A percentile compares a stretch with the other conserved stretches of the same genome.
phyloP scores from a whole-genome alignment of 1,140 invertebrate genomes.

The Aphaenogaster floridana region DNA sequence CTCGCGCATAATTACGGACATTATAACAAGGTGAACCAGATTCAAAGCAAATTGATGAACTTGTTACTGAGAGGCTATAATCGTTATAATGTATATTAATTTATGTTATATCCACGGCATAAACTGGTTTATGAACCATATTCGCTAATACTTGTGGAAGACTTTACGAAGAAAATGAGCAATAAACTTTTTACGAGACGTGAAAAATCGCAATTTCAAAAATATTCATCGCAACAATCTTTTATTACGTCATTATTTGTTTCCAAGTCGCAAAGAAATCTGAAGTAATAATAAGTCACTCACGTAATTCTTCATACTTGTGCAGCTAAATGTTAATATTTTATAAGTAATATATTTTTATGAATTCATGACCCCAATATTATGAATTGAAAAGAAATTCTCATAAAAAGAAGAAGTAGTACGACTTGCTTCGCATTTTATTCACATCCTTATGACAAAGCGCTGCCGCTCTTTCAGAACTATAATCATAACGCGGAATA shows the following conservation, averaged over 20 bases:
- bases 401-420: neutral
- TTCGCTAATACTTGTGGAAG: constrained; percentile 9
- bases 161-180: constrained; percentile 28
- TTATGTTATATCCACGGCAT: constrained; percentile 12
- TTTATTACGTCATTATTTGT: constrained; percentile 22
- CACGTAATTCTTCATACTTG: neutral
- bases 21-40: neutral
- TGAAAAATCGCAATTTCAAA: neutral
- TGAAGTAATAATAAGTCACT: neutral
- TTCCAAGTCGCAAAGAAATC: neutral
- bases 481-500: constrained; percentile 62
- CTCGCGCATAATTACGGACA: neutral
- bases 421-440: constrained; percentile 1
- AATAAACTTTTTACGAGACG: constrained; percentile 38
- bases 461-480: constrained; percentile 47
- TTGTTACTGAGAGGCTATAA: constrained; percentile 1
- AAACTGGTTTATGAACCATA: constrained; percentile 46
- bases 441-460: constrained; percentile 46
- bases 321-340: neutral
- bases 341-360: constrained; percentile 17
- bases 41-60: constrained; percentile 30
- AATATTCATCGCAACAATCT: neutral
- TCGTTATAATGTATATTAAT: neutral
- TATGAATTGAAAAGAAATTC: constrained; percentile 28
- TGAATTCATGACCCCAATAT: constrained; percentile 1